Base-by-base conservation (phyloP, 1,140 invertebrate genomes). In the Araneus ventricosus region DNA sequence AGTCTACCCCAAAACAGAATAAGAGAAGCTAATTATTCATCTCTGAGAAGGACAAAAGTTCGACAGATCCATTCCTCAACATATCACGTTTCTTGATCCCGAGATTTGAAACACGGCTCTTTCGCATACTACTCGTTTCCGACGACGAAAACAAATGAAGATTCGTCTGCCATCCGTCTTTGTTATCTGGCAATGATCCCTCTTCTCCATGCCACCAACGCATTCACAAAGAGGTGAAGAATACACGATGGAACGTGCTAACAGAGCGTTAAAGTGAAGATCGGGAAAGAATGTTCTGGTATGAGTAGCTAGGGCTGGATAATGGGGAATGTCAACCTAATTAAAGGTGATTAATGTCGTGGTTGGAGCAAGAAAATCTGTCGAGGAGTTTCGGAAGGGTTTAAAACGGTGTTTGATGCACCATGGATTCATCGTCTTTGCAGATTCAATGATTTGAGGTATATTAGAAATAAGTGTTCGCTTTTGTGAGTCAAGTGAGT, bases 121-220 rank as follows among this genome's bases (percentile, higher is more conserved):
- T 7, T 20, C 14, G 67, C 67, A 75, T 17, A 6, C 67, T 63
- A 4, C 59, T n/a, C 59, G 4, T 22, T 63, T 63, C 67, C 27
- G 67, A 2, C 14, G 27, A 34, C 67, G 67, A 75, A 75, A 75
- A 75, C 67, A 75, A 75, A 75, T 75, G 67, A 37, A 75, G 67
- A 75, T 75, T 75, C 67, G 27, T 30, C 67, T 75, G 30, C 67
- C 67, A 75, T 75, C 30, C 27, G 67, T 75, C 67, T 75, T 75
- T 75, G 67, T 75, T 75, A 75, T 75, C 27, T 34, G 27, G 27
- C 67, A 75, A 34, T 7, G 59, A 0, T 0, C 20, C 24, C 30
- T 2, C 67, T 6, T 30, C 67, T 14, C 1, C 14, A 20, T 34
- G 0, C 67, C 27, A 34, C 27, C 27, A 2, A 6, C 27, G 27